phyloP scores from a whole-genome alignment of 1,140 invertebrate species.

The Cotesia typhae region DNA sequence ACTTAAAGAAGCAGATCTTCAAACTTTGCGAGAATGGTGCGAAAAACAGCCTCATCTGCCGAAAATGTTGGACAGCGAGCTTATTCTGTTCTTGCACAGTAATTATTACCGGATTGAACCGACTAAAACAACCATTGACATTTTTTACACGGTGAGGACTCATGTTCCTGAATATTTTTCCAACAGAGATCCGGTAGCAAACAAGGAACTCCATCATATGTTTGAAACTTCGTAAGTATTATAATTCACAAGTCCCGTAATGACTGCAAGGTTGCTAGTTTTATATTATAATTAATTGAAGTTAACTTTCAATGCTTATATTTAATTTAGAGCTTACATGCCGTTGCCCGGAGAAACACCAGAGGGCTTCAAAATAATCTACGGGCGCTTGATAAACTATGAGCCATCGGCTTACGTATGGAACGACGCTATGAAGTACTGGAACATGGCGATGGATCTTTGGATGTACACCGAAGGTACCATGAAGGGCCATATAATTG shows the following conservation, averaged over 20 bases:
- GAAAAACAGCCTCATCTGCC: slow-evolving; percentile 73
- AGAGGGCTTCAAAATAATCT: slow-evolving; percentile 68
- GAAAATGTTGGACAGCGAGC: slow-evolving; percentile 67
- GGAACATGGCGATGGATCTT: slow-evolving; percentile 70
- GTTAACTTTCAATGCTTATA: no score
- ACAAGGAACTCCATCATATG: slow-evolving; percentile 57
- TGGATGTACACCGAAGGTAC: slow-evolving; percentile 68
- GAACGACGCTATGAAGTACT: slow-evolving; percentile 60
- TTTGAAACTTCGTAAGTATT: slow-evolving; percentile 66
- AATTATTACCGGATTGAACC: slow-evolving; percentile 71
- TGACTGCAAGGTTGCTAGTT: no score
- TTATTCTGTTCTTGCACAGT: slow-evolving; percentile 72
- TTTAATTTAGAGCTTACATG: slow-evolving; percentile 33
- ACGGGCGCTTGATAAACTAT: slow-evolving; percentile 64
- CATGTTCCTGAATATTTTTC: slow-evolving; percentile 70
- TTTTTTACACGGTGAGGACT: slow-evolving; percentile 72
- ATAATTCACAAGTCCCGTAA: not conserved
- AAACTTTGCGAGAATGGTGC: slow-evolving; percentile 70
- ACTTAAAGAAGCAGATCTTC: slow-evolving; percentile 68
- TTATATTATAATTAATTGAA: no score
- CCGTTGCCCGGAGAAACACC: slow-evolving; percentile 60
- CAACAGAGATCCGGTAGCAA: slow-evolving; percentile 66
- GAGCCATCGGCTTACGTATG: slow-evolving; percentile 71
- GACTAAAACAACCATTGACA: slow-evolving; percentile 72
- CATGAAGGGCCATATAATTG: slow-evolving; percentile 66